These are phyloP conservation scores for Nothobranchius kuhntae DNA, from an alignment of 2,113 vertebrate genomes.

Conservation along the genomic window DNA sequence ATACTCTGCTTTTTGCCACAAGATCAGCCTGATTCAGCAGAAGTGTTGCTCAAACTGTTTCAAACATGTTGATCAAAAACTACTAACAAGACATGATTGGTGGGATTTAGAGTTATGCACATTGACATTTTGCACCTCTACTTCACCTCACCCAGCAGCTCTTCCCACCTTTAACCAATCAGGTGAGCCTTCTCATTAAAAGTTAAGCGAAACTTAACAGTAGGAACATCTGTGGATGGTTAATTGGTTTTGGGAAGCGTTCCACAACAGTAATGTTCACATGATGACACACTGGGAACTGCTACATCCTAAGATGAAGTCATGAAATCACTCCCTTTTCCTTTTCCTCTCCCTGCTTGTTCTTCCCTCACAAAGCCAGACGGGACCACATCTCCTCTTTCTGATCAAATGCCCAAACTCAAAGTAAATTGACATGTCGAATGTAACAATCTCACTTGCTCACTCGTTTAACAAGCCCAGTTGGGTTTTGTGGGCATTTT, in stretches of 20 bases:
- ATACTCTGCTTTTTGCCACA: no score
- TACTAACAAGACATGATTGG: no score
- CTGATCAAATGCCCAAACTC: conserved; percentile 20
- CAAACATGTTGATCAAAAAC: no score
- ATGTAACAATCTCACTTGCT: conserved; percentile 15
- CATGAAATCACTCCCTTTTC: conserved; percentile 49
- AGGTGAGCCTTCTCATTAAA: not conserved
- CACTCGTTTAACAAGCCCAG: conserved; percentile 37
- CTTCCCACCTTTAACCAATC: not conserved
- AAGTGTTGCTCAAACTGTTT: no score
- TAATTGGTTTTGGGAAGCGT: conserved; percentile 49
- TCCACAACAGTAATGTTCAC: conserved; percentile 57
- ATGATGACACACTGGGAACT: conserved; percentile 53
- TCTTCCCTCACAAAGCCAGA: conserved; percentile 4
- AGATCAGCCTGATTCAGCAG: no score
- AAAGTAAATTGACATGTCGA: conserved; percentile 22
- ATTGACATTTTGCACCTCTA: no score
- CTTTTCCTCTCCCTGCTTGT: not conserved
- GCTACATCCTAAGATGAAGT: conserved; percentile 45
- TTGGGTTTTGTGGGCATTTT: conserved; percentile 17
- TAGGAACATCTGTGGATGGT: conserved; percentile 60
- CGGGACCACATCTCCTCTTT: conserved; percentile 5
- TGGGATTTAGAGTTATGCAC: no score
- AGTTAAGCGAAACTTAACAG: conserved; percentile 5
- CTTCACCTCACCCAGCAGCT: not conserved